Base-by-base conservation (phyloP, 2,888 invertebrate genomes). In the Lithophane leautieri region DNA sequence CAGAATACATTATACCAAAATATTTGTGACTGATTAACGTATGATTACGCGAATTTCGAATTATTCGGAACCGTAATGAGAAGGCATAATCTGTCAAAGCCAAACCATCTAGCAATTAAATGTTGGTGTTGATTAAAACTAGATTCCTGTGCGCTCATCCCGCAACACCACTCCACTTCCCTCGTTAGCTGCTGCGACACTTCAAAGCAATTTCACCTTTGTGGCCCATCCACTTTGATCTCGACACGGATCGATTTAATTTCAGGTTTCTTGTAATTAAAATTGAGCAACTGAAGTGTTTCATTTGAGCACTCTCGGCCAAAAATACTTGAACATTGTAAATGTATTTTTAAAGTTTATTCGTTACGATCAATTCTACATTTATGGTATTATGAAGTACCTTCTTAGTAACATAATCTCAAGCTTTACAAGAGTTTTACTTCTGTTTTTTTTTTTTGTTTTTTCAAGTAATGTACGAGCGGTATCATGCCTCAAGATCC, bases 121-220 rank as follows among this genome's bases (percentile, higher is more conserved):
- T 83, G 78, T 76, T 75, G 77, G 74, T 83, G 89, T 88, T 90
- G 86, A 91, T 92, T 91, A 91, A 89, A 86, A 73, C 87, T 88
- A 89, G 80, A 90, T 88, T 92, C 88, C 86, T 86, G 81, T 89
- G 90, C 88, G 79, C 83, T 34, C 72, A 76, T 73, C 65, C 66
- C 68, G 73, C 79, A 74, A 58, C 66, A 85, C 81, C 71, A 67
- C 73, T 87, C 78, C 73, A 81, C 81, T 81, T 58, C 84, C 84
- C 90, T 92, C 91, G 91, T 94, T 92, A 93, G 90, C 83, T 67
- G 83, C 79, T 81, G 86, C 83, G 89, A 88, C 90, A 92, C 91
- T 94, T 93, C 92, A 94, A 92, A 94, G 93, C 89, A 93, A 93
- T 93, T 86, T 93, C 93, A 92, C 91, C 94, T 93, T 93, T 94